These are phyloP conservation scores for Volucella zonaria DNA, from an alignment of 2,888 invertebrate species.

Conservation along the genomic window DNA sequence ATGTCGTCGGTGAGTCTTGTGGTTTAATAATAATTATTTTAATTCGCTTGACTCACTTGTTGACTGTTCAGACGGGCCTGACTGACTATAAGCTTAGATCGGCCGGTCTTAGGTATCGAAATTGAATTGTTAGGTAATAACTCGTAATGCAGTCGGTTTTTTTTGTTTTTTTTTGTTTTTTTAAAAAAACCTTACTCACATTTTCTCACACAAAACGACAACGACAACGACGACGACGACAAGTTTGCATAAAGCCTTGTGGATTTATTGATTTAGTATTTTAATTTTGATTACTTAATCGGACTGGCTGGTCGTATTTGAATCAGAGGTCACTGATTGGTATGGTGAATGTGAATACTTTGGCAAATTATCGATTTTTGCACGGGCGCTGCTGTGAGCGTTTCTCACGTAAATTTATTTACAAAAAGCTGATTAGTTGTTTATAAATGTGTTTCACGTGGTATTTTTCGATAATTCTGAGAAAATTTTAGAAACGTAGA, in stretches of 20 bases:
- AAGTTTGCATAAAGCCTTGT: slow-evolving; percentile 37
- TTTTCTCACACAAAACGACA: no score
- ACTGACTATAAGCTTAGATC: not conserved
- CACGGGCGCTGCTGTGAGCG: no score
- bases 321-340: slow-evolving; percentile 15
- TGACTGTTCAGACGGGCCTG: not conserved
- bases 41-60: no score
- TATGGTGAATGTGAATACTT: slow-evolving; percentile 5
- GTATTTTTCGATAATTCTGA: not conserved
- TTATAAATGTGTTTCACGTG: not conserved
- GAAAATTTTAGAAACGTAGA: no score
- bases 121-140: slow-evolving; percentile 28
- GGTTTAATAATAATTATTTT: slow-evolving; percentile 26
- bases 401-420: not conserved
- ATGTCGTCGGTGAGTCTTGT: slow-evolving; percentile 19
- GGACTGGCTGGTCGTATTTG: not conserved
- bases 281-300: slow-evolving; percentile 36
- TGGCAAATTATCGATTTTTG: not conserved
- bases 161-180: slow-evolving; percentile 2
- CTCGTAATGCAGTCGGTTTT: slow-evolving; percentile 2
- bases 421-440: slow-evolving; percentile 8
- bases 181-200: no score
- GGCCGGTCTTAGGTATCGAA: not conserved
- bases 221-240: not conserved
- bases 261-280: slow-evolving; percentile 33